Base-by-base conservation (phyloP, 2,797 vertebrate genomes). In the Sebastes taczanowskii region DNA sequence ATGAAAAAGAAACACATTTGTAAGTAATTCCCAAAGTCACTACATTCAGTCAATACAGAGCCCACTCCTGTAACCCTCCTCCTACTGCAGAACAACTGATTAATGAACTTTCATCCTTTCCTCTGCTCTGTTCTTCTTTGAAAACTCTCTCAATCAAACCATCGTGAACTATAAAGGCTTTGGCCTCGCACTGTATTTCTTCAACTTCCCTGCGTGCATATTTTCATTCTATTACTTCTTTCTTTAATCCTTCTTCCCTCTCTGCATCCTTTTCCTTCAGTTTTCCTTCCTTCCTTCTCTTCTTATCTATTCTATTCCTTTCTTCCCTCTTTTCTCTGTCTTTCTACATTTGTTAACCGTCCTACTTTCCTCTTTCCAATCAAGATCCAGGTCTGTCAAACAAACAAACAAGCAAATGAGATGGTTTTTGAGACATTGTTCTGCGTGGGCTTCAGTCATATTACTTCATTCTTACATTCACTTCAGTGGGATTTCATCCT, bases 51-150 rank as follows among this genome's bases (percentile, higher is more conserved):
- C 64, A 34, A 76, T 25, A 42, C 9, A 55, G 25, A 78, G 60
- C 68, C 69, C 32, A 68, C 72, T 81, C 56, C 61, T 32, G 22
- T 52, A 63, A 80, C 78, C 78, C 53, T 82, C 83, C 68, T 74
- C 80, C 83, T 66, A 62, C 87, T 78, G 69, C 49, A 73, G 14
- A 64, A 56, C 59, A 20, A 74, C 16, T 8, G 20, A 29, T 55
- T 61, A 16, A 8, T 52, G 23, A 69, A 64, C 70, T 55, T 52
- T 68, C 59, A 60, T 22, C 59, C 72, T 61, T 59, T 59, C 16
- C 7, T 72, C 66, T 23, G 8, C 52, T 78, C 29, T 63, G 25
- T 42, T 78, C 32, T 75, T 63, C 58, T 65, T 69, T 69, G 27
- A 75, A 72, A 59, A 62, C 53, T 35, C 29, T 62, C 27, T 74